A percentile compares a stretch with the other conserved stretches of the same genome.
Evolutionary conservation across 2,113 vertebrate genomes (phyloP).

Genomic region (Coptodon bakossiorum): DNA sequence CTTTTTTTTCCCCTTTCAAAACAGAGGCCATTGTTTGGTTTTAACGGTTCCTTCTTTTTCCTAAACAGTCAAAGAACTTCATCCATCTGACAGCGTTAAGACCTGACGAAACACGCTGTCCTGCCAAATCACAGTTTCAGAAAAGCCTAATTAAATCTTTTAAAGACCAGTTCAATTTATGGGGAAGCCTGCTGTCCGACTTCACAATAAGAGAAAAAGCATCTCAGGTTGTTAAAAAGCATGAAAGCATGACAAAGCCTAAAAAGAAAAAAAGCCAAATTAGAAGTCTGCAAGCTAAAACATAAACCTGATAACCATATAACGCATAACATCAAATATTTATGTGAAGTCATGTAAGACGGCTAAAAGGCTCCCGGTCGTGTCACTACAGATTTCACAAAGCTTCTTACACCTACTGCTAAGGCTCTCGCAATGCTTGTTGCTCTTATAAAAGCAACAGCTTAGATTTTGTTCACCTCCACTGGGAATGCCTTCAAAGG

Average conservation of each 20-base stretch:
- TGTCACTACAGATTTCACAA: constrained; percentile 3
- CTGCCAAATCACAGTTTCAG: neutral
- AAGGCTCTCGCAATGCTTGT: neutral
- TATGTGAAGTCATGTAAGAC: neutral
- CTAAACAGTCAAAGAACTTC: neutral
- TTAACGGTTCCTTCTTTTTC: neutral
- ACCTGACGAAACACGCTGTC: neutral
- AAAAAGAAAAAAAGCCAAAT: neutral
- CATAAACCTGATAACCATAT: constrained; percentile 18
- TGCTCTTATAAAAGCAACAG: neutral
- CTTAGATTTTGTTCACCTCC: constrained; percentile 17
- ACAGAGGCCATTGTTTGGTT: constrained; percentile 30
- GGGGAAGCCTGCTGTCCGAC: neutral
- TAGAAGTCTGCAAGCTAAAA: neutral
- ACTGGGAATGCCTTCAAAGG: neutral
- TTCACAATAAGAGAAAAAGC: neutral
- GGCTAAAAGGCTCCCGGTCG: neutral
- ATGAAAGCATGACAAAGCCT: neutral
- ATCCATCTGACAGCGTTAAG: neutral
- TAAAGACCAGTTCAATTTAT: neutral
- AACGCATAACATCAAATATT: constrained; percentile 35
- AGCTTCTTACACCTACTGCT: neutral
- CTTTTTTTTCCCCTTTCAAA: neutral
- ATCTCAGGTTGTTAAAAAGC: neutral
- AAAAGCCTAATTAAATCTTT: neutral